Evolutionary conservation across 2,797 vertebrate genomes (phyloP), one percentile per base, ranked within the genome.

Genomic region (Falco peregrinus): DNA sequence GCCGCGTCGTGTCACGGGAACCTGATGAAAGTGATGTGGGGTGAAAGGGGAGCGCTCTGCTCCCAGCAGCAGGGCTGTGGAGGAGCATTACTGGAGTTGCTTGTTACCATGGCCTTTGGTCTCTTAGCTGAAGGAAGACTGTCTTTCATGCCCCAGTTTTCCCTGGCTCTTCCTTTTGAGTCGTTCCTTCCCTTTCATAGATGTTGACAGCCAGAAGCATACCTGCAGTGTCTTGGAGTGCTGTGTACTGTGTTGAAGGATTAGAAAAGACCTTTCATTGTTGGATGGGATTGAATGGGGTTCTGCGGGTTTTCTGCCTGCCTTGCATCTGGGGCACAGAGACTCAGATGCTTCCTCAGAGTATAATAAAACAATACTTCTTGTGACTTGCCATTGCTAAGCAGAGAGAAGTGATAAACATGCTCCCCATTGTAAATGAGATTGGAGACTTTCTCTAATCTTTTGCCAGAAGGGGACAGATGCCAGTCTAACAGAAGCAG

Each of bases 1-100:
- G 63, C 47, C 10, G 7, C 2, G 0, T 11, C 56, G 21, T 59
- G 33, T n/a, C 0, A 0, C n/a, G 28, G 47, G 29, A 15, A 4
- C 10, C 0, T 51, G 47, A 18, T 24, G 84, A 41, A 39, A 75
- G n/a, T 64, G 77, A 28, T 31, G 16, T 16, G 20, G 43, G 19
- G n/a, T 4, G 5, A 31, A 25, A 17, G n/a, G 12, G 28, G 16
- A 29, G 10, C 0, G 1, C 41, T 53, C 39, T 19, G 37, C 57
- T 79, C 21, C 37, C 48, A 39, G 43, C 6, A 17, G n/a, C 26
- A 16, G 37, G 25, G 54, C 1, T 0, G 0, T 4, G 51, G 68
- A 61, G 35, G 6, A 67, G 8, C 7, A 5, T 9, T 50, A 5
- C 50, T 76, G 59, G 5, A 63, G 53, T 11, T 61, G 39, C 7